A percentile compares a stretch with the other conserved stretches of the same genome.
Conservation (phyloP, 2,797 vertebrate genomes). For the Varecia variegata region DNA sequence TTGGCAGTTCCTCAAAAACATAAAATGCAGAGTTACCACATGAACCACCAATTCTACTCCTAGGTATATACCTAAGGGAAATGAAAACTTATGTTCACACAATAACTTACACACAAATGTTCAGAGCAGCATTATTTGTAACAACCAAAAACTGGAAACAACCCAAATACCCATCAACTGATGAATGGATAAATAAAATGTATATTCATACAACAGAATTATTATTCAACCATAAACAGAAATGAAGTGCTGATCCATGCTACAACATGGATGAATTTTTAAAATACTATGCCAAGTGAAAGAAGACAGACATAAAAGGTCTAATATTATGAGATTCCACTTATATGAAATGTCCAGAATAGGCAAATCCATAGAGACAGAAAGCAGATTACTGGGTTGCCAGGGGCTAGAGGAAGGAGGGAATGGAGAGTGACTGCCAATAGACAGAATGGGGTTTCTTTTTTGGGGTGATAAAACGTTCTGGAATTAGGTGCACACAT, state of each 20-base stretch:
- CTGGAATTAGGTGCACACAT: neutral
- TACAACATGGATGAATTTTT: neutral
- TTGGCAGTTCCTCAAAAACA: neutral
- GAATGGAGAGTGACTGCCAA: neutral
- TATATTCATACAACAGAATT: neutral
- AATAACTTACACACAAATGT: neutral
- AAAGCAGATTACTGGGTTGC: neutral
- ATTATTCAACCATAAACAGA: neutral
- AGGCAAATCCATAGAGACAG: neutral
- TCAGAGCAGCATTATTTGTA: neutral
- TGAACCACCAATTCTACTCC: neutral
- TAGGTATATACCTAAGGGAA: neutral
- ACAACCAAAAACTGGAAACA: neutral
- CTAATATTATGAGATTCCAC: neutral
- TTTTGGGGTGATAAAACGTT: neutral
- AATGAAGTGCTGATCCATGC: neutral
- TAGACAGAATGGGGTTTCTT: neutral
- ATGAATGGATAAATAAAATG: neutral
- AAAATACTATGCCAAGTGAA: neutral
- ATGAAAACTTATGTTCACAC: neutral
- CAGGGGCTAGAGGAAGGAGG: neutral
- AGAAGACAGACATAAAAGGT: neutral
- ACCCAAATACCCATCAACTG: neutral
- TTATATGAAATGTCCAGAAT: neutral
- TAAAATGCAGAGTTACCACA: neutral